These are phyloP conservation scores for Liasis olivaceus DNA, from an alignment of 2,797 vertebrate species.

Conservation along the genomic window DNA sequence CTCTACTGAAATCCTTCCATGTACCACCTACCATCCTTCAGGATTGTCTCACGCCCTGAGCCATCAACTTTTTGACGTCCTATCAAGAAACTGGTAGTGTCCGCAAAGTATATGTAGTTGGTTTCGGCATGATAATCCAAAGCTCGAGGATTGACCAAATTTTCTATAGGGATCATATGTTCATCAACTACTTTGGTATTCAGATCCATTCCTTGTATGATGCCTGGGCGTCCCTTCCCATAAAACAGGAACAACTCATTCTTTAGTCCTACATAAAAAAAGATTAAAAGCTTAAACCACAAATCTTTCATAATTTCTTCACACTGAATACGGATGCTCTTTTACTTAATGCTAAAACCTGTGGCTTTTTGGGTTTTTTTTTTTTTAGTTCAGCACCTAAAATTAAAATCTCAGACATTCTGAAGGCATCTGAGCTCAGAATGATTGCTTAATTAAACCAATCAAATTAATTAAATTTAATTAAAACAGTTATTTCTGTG, in stretches of 20 bases:
- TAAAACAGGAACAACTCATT: constrained; percentile 98
- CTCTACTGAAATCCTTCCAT: not conserved
- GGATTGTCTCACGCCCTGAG: constrained; percentile 88
- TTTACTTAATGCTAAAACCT: constrained; percentile 79
- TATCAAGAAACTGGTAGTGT: constrained; percentile 98
- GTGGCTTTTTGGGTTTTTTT: constrained; percentile 8
- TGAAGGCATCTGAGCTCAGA: constrained; percentile 67
- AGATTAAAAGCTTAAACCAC: constrained; percentile 76
- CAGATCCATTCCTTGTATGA: constrained; percentile 93
- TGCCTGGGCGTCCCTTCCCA: constrained; percentile 95
- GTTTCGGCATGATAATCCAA: constrained; percentile 93
- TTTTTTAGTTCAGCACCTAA: constrained; percentile 58
- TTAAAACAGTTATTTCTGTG: constrained; percentile 75
- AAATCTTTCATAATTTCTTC: constrained; percentile 70
- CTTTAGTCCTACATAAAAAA: constrained; percentile 87
- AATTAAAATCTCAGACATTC: constrained; percentile 73
- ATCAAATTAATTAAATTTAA: constrained; percentile 75
- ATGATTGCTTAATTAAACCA: constrained; percentile 71
- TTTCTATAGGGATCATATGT: constrained; percentile 94
- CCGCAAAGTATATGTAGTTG: constrained; percentile 95
- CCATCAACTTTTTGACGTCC: constrained; percentile 95
- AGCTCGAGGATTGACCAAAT: constrained; percentile 95
- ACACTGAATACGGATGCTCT: constrained; percentile 57
- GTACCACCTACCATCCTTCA: constrained; percentile 88
- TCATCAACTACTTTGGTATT: constrained; percentile 93